A percentile compares a stretch with the other conserved stretches of the same genome.
phyloP scores from a whole-genome alignment of 2,113 vertebrate genomes.

The Paratilapia polleni region DNA sequence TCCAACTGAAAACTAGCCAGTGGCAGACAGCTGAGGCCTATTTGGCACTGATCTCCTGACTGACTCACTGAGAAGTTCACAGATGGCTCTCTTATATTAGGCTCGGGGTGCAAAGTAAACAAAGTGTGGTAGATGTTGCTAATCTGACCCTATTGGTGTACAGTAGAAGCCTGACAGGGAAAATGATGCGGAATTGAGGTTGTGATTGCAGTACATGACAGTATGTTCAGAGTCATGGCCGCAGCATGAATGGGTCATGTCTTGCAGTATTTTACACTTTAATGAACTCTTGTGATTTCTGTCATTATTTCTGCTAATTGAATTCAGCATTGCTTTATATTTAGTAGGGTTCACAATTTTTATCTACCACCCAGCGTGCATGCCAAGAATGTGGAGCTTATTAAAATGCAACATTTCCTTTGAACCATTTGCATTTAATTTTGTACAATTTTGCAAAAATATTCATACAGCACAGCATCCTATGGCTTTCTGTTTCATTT shows the following conservation, averaged over 20 bases:
- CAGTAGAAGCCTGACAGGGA: neutral
- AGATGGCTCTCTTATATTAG: constrained; percentile 59
- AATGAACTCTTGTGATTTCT: constrained; percentile 54
- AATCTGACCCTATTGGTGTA: constrained; percentile 34
- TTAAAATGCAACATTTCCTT: constrained; percentile 64
- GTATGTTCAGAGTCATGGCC: neutral
- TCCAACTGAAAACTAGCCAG: constrained; percentile 67
- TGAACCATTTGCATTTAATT: constrained; percentile 74
- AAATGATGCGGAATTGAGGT: neutral
- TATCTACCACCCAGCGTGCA: constrained; percentile 10
- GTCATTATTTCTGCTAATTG: constrained; percentile 56
- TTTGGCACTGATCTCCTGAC: constrained; percentile 62
- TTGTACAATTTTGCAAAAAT: constrained; percentile 55
- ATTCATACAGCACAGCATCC: constrained; percentile 40
- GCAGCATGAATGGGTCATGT: neutral
- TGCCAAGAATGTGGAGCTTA: constrained; percentile 28
- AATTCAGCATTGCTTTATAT: constrained; percentile 33
- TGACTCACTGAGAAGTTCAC: constrained; percentile 60
- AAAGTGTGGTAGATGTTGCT: constrained; percentile 44
- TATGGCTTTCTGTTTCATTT: constrained; percentile 59
- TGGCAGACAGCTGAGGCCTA: constrained; percentile 64
- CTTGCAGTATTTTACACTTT: constrained; percentile 30
- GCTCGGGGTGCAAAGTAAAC: constrained; percentile 58
- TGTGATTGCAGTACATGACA: neutral
- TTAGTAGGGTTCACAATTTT: constrained; percentile 18